Conservation (phyloP, 2,797 vertebrate genomes). For the Myotis myotis region DNA sequence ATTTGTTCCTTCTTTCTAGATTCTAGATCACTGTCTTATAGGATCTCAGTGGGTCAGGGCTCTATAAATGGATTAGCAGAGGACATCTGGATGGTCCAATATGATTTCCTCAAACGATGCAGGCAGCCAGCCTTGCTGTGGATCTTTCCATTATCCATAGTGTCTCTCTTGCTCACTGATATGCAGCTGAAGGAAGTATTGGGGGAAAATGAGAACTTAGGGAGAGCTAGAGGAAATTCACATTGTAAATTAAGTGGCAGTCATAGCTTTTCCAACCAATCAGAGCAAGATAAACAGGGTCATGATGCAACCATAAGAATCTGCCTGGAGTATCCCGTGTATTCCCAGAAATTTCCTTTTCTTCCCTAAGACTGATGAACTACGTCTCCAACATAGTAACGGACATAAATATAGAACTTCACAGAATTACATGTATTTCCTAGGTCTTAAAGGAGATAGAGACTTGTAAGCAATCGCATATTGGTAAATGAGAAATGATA, state of each 20-base stretch:
- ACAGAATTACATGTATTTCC: slow-evolving; percentile 54
- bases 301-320: not conserved
- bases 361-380: slow-evolving; percentile 37
- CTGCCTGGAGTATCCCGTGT: slow-evolving; percentile 52
- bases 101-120: slow-evolving; percentile 60
- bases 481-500: slow-evolving; percentile 50
- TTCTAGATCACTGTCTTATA: slow-evolving; percentile 76
- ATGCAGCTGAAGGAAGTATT: slow-evolving; percentile 66
- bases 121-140: slow-evolving; percentile 66
- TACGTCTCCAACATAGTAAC: slow-evolving; percentile 30
- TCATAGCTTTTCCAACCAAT: slow-evolving; percentile 52
- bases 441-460: slow-evolving; percentile 19
- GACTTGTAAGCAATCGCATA: slow-evolving; percentile 35
- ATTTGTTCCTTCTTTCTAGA: not conserved
- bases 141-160: slow-evolving; percentile 72
- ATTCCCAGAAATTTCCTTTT: slow-evolving; percentile 45
- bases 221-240: slow-evolving; percentile 69
- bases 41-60: slow-evolving; percentile 62
- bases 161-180: slow-evolving; percentile 59
- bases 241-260: slow-evolving; percentile 18
- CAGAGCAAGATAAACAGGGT: slow-evolving; percentile 37
- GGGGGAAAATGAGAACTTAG: slow-evolving; percentile 74
- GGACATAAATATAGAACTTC: not conserved
- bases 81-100: slow-evolving; percentile 68
- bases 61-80: slow-evolving; percentile 72